These are phyloP conservation scores for Ormia ochracea DNA, from an alignment of 2,888 invertebrate genomes.

Conservation along the genomic window DNA sequence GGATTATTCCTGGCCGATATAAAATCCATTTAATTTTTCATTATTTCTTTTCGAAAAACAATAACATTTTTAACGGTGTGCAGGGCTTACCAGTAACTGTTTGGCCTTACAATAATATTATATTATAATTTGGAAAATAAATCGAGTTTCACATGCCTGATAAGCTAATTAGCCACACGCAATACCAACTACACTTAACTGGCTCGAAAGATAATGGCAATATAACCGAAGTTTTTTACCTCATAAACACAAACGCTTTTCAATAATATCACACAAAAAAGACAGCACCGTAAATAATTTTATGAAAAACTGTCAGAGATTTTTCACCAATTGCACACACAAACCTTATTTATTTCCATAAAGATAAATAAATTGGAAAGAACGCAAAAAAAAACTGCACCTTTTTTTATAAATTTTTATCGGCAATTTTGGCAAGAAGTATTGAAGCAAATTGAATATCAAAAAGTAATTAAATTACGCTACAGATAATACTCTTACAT, in stretches of 20 bases:
- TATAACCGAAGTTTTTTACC: background rate
- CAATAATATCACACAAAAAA: background rate
- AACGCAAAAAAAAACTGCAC: background rate
- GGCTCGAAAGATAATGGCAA: background rate
- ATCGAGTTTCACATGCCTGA: no score
- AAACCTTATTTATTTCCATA: background rate
- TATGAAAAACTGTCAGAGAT: background rate
- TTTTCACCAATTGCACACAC: constrained; percentile 10
- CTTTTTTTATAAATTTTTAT: background rate
- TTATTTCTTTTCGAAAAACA: no score
- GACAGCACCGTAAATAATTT: background rate
- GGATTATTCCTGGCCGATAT: no score
- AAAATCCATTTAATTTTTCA: no score
- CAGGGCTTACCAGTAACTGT: no score
- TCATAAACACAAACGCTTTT: background rate
- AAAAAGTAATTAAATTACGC: background rate
- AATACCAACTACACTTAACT: no score
- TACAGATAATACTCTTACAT: background rate
- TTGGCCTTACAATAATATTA: no score
- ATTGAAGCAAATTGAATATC: background rate
- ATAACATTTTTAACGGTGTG: no score
- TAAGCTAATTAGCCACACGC: no score
- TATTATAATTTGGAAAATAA: no score
- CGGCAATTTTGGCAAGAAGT: background rate
- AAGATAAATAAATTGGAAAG: constrained; percentile 2